A percentile compares a stretch with the other conserved stretches of the same genome.
Conservation (phyloP, 2,888 invertebrate species). For the Anticlea derivata region DNA sequence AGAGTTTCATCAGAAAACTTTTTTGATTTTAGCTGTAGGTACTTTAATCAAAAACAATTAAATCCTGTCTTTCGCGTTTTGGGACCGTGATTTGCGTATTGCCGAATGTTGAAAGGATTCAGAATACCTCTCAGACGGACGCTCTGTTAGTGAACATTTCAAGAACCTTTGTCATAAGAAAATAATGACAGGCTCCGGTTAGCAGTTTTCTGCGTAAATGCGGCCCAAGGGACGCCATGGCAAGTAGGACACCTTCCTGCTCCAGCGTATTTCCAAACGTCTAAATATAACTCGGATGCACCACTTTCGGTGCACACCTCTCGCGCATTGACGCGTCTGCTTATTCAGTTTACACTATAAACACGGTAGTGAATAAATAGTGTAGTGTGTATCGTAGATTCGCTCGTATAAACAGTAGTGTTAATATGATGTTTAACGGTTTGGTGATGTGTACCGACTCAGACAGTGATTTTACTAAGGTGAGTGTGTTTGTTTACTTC, state of each 20-base stretch:
- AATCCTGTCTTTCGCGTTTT: too few species aligned
- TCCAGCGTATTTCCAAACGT: conserved; percentile 27
- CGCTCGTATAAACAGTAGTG: conserved; percentile 26
- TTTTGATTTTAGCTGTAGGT: too few species aligned
- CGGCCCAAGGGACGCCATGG: conserved; percentile 8
- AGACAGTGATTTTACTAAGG: conserved; percentile 73
- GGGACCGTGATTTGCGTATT: too few species aligned
- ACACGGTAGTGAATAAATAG: conserved; percentile 13
- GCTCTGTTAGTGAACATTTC: too few species aligned
- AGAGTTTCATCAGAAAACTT: too few species aligned
- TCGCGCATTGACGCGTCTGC: conserved; percentile 20
- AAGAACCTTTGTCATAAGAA: too few species aligned
- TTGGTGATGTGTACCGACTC: conserved; percentile 69
- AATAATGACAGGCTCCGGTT: background rate
- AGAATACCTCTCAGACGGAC: too few species aligned
- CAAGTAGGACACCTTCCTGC: conserved; percentile 28
- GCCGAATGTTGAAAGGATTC: too few species aligned
- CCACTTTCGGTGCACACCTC: conserved; percentile 36
- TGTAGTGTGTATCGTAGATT: conserved; percentile 19
- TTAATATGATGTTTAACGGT: conserved; percentile 75
- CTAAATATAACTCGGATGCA: conserved; percentile 33
- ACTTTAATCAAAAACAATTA: too few species aligned
- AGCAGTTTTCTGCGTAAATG: background rate
- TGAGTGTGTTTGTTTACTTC: conserved; percentile 44
- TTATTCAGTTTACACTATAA: conserved; percentile 4